Conservation (phyloP, 2,113 vertebrate genomes). For the Nyctibius bracteatus region DNA sequence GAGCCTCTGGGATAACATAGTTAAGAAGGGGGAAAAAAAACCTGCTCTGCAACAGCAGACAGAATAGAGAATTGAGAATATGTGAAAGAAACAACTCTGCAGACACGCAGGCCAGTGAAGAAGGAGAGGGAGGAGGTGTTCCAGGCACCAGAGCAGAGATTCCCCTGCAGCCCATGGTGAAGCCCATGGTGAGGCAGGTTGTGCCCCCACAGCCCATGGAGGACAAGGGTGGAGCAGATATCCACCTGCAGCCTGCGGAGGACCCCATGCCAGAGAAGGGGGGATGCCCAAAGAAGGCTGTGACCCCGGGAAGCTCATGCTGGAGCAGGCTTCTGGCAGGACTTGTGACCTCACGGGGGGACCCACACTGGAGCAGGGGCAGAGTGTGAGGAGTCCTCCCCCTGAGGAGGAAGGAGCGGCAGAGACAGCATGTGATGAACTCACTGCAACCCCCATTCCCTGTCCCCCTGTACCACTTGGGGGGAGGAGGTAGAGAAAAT, state of each 20-base stretch:
- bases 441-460: background rate
- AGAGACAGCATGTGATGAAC: background rate
- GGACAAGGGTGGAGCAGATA: too few relatives aligned
- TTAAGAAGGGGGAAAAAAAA: background rate
- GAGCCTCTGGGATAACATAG: background rate
- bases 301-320: background rate
- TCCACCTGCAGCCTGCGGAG: too few relatives aligned
- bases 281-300: too few relatives aligned
- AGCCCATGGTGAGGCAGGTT: background rate
- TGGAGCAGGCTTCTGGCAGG: background rate
- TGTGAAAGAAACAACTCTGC: too few relatives aligned
- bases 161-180: background rate
- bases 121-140: too few relatives aligned
- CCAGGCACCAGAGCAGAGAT: background rate
- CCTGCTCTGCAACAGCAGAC: too few relatives aligned
- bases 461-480: background rate
- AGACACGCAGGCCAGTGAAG: too few relatives aligned
- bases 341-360: background rate
- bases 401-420: background rate
- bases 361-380: background rate
- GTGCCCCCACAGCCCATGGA: background rate
- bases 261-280: too few relatives aligned
- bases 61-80: too few relatives aligned
- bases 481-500: background rate
- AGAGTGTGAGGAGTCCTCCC: background rate